A percentile compares a stretch with the other conserved stretches of the same genome.
Evolutionary conservation across 2,113 vertebrate genomes (phyloP).

Genomic region (Galbula dea): DNA sequence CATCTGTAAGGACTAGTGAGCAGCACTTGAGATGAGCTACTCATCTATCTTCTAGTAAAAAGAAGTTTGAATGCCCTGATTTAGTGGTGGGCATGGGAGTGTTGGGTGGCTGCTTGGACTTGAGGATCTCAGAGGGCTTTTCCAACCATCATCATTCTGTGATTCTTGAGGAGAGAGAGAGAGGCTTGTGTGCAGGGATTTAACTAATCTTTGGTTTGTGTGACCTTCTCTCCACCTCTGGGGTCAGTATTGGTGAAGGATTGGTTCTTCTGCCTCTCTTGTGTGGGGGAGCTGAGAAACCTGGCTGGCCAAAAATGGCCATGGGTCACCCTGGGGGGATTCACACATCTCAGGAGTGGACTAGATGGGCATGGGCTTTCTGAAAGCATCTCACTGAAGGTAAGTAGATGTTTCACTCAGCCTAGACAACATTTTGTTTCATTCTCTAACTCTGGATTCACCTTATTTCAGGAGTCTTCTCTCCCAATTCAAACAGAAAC

Average conservation of each 20-base stretch:
- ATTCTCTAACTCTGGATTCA: not conserved
- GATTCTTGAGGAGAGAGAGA: not conserved
- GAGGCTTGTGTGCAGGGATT: not conserved
- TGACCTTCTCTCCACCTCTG: not conserved
- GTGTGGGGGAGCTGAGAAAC: not conserved
- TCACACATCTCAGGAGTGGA: not conserved
- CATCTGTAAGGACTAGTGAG: not conserved
- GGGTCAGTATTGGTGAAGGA: not conserved
- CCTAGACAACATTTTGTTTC: not conserved
- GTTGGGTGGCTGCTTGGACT: too few relatives aligned
- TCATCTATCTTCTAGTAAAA: not conserved
- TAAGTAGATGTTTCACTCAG: constrained; percentile 15
- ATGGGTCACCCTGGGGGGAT: rapidly evolving
- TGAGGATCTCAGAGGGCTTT: too few relatives aligned
- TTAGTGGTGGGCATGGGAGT: too few relatives aligned
- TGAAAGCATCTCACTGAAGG: not conserved
- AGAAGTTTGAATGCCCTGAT: not conserved
- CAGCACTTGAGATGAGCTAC: not conserved
- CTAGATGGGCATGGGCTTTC: not conserved
- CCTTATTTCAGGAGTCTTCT: not conserved
- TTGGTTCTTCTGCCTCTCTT: too few relatives aligned
- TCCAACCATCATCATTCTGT: too few relatives aligned
- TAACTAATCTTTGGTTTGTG: rapidly evolving
- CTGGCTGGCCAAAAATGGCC: not conserved
- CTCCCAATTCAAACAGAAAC: not conserved